phyloP scores from a whole-genome alignment of 2,888 invertebrate species.

The Polymixis lichenea region DNA sequence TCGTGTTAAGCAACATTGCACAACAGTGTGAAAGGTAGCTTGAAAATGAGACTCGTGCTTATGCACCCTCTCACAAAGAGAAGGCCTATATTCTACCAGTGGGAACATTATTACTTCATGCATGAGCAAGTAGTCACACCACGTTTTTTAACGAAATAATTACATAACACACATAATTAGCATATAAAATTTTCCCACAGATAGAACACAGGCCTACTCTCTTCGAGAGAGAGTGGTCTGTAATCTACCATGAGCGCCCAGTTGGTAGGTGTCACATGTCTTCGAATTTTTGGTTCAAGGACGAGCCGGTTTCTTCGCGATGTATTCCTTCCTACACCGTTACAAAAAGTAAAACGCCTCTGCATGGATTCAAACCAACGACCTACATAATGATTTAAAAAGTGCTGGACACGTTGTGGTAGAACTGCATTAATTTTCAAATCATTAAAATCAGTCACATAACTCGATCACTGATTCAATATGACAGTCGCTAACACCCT shows the following conservation, averaged over 20 bases:
- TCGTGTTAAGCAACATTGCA: not conserved
- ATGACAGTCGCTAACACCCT: conserved; percentile 2
- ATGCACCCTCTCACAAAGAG: not conserved
- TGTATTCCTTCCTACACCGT: too few species aligned
- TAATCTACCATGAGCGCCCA: too few species aligned
- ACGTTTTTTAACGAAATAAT: not conserved
- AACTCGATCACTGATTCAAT: conserved; percentile 26
- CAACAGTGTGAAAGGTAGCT: not conserved
- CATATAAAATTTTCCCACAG: too few species aligned
- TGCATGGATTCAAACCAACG: too few species aligned
- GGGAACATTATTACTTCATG: not conserved
- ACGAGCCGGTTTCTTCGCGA: too few species aligned
- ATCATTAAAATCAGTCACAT: conserved; percentile 10
- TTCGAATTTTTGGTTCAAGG: too few species aligned
- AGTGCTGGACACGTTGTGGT: not conserved
- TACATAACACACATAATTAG: too few species aligned
- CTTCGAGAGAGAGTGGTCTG: too few species aligned
- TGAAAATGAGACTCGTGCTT: not conserved
- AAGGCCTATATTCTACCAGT: not conserved
- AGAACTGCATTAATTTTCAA: not conserved
- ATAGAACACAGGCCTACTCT: too few species aligned
- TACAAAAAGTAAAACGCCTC: too few species aligned
- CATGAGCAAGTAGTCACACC: not conserved
- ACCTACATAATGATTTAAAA: not conserved
- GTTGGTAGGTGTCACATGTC: too few species aligned